Evolutionary conservation across 53 echinoderm and acorn worm genomes (phyloP).

Genomic region (Hippasteria phrygiana): DNA sequence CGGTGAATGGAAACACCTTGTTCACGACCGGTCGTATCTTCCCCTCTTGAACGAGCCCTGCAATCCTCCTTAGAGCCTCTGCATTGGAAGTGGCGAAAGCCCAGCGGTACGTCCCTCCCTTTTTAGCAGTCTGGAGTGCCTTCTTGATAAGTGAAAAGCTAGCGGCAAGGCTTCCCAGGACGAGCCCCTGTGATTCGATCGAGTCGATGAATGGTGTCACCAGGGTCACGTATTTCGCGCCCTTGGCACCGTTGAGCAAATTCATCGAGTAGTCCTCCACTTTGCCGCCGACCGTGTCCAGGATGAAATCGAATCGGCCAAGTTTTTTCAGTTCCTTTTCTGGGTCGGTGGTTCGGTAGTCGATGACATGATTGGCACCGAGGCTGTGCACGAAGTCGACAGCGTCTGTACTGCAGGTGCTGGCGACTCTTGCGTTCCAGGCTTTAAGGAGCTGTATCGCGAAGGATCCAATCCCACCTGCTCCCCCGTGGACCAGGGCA

Average conservation of each 20-base stretch:
- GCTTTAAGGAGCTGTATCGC: conserved; percentile 90
- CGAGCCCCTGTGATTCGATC: conserved; percentile 74
- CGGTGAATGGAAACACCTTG: conserved; percentile 76
- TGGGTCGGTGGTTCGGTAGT: conserved; percentile 76
- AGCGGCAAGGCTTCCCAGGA: conserved; percentile 74
- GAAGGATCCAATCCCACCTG: conserved; percentile 93
- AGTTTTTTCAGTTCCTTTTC: conserved; percentile 67
- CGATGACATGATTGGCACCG: conserved; percentile 79
- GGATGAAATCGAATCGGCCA: conserved; percentile 90
- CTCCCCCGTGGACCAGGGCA: conserved; percentile 85
- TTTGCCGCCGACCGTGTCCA: conserved; percentile 77
- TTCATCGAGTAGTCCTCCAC: conserved; percentile 78
- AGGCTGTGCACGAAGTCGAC: conserved; percentile 78
- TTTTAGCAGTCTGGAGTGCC: conserved; percentile 51
- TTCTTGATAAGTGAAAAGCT: conserved; percentile 75
- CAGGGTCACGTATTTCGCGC: conserved; percentile 83
- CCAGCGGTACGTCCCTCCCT: conserved; percentile 81
- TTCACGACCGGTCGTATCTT: conserved; percentile 87
- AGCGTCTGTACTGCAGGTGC: conserved; percentile 87
- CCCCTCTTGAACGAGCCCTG: conserved; percentile 70
- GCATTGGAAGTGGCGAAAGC: conserved; percentile 81
- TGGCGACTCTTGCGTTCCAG: conserved; percentile 86
- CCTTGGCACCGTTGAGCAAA: conserved; percentile 62
- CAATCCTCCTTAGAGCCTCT: conserved; percentile 72
- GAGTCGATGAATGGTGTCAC: conserved; percentile 75